Base-by-base conservation (phyloP, 2,113 vertebrate species). In the Oreochromis niloticus region DNA sequence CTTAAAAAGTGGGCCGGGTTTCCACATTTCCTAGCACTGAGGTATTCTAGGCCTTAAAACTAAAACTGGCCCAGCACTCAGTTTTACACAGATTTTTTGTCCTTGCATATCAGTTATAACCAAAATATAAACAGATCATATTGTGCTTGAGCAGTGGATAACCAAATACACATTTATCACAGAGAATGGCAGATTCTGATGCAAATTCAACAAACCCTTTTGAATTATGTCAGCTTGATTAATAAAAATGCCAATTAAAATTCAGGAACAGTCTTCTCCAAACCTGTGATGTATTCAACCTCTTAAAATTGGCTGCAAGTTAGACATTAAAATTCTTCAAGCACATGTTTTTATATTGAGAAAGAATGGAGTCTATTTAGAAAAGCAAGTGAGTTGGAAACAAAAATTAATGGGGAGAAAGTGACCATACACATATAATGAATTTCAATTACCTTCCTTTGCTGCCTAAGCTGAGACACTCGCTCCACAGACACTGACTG, bases 361-460 rank as follows among this genome's bases (percentile, higher is more conserved):
- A 95, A 91, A 95, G 91, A 96, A 95, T 85, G 84, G 93, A 93
- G 87, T 93, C 93, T 94, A 96, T 96, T 96, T 95, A 92, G 94
- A 94, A 92, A 95, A 96, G 91, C 94, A 95, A 95, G 92, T 94
- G 92, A 93, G 90, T 95, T 95, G 93, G 95, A 96, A 96, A 95
- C 92, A 93, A 92, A 95, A 95, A 94, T 95, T 94, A 95, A 96
- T 95, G 91, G 91, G 92, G 91, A 93, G 91, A 95, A 94, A 96
- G 94, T 96, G 95, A 94, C 95, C 93, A 89, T 89, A 93, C 81
- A 92, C 93, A 89, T 83, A 90, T 84, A 85, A 93, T 94, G 95
- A 95, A 96, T 96, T 96, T 95, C 93, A 96, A 95, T 95, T 88
- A 94, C 88, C 87, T 84, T 36, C 55, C 73, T 83, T 87, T 82